Evolutionary conservation across 1,140 invertebrate genomes (phyloP), one percentile per base, ranked within the genome.

Genomic region (Acromyrmex heyeri): DNA sequence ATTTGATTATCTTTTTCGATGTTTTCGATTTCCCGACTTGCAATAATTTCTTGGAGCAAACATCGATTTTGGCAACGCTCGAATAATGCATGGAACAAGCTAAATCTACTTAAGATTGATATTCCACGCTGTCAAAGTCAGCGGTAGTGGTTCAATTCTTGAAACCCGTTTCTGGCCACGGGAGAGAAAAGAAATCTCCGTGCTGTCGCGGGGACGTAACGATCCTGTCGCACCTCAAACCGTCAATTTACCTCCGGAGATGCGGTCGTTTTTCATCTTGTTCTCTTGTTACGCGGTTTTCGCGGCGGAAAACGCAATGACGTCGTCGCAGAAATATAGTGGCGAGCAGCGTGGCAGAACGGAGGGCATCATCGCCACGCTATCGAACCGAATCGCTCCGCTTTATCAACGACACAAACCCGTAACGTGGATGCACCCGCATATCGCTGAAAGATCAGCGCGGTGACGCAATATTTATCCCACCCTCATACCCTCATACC

Each of bases 221-320:
- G 79, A 83, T 75, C 55, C 79, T 83, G 79, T 83, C 79, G 79
- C 55, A 44, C n/a, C 55, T 83, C 79, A 61, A 83, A 75, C 69
- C 79, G 79, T 83, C 79, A 83, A 83, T 83, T 83, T 83, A 83
- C 79, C 55, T 38, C 69, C 79, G 38, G 67, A 73, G 69, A 83
- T 83, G 67, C 18, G 38, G 67, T 83, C 79, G 79, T 83, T 83
- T 83, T 83, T 83, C 69, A 83, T 55, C 55, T 83, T 73, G 69
- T 83, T 83, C 79, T 83, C 79, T 73, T 83, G 79, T 83, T 73
- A 83, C 69, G 79, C 38, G 79, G n/a, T 21, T 72, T 73, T 61
- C 55, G 57, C 27, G 44, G n/a, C 16, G 24, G 69, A 75, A 73
- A 83, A 18, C 65, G 21, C 48, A 53, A 50, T 48, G 67, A 82